Conservation (phyloP, 2,797 vertebrate genomes). For the Pseudomugil gertrudae region DNA sequence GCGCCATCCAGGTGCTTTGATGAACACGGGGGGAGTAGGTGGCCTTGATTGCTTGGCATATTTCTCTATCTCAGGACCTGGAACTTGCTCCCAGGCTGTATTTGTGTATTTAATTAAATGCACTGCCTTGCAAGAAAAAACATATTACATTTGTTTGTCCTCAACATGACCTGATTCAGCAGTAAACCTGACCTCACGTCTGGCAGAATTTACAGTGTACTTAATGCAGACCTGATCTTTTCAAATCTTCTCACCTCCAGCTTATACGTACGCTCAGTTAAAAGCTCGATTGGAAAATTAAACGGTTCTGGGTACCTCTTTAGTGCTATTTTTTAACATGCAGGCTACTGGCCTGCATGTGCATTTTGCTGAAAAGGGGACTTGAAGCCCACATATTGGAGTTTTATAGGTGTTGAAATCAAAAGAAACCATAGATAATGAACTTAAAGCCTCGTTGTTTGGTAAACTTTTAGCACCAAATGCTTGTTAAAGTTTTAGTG, state of each 20-base stretch:
- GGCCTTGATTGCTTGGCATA: constrained; percentile 40
- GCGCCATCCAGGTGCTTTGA: constrained; percentile 40
- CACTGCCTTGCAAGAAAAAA: constrained; percentile 16
- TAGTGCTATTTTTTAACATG: neutral
- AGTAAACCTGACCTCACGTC: neutral
- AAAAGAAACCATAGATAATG: too few relatives aligned
- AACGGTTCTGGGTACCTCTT: neutral
- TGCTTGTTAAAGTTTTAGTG: too few relatives aligned
- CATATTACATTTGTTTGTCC: constrained; percentile 25
- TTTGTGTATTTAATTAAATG: constrained; percentile 40
- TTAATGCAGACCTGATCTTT: neutral
- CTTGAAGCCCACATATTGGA: too few relatives aligned
- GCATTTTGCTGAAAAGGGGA: too few relatives aligned
- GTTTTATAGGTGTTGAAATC: too few relatives aligned
- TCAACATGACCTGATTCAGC: neutral
- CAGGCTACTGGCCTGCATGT: neutral
- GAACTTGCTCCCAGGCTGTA: constrained; percentile 8
- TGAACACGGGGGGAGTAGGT: constrained; percentile 14
- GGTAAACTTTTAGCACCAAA: too few relatives aligned
- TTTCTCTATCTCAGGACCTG: constrained; percentile 17
- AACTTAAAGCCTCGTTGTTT: too few relatives aligned
- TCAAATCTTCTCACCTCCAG: neutral
- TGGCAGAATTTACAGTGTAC: neutral
- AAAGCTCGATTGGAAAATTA: too few relatives aligned
- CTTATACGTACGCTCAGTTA: neutral